Evolutionary conservation across 2,888 invertebrate species (phyloP).

Genomic region (Agonopterix subpropinquella): DNA sequence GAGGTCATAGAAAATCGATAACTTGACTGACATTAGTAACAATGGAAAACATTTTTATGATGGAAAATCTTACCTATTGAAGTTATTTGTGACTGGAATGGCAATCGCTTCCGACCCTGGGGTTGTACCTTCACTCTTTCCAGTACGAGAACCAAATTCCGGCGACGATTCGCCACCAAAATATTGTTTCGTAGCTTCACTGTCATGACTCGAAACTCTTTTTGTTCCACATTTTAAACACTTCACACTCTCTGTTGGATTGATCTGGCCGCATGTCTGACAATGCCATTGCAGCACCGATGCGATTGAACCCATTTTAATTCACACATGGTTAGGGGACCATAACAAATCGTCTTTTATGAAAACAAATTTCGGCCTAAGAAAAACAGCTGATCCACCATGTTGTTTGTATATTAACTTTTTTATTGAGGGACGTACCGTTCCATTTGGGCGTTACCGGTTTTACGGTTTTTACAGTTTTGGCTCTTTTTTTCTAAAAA

Average conservation of each 20-base stretch:
- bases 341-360: conserved; percentile 64
- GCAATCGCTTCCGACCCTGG: conserved; percentile 62
- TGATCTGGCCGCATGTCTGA: conserved; percentile 90
- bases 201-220: conserved; percentile 77
- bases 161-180: conserved; percentile 57
- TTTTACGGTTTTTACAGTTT: no score
- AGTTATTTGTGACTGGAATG: conserved; percentile 57
- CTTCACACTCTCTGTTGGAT: conserved; percentile 89
- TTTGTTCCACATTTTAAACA: conserved; percentile 89
- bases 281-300: conserved; percentile 96
- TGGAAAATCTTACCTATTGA: conserved; percentile 57
- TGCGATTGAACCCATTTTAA: conserved; percentile 93
- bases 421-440: conserved; percentile 21
- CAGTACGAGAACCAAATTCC: conserved; percentile 55
- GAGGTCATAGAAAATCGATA: conserved; percentile 67
- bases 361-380: conserved; percentile 54
- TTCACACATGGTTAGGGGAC: conserved; percentile 74
- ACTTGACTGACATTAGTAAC: conserved; percentile 37
- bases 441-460: neutral
- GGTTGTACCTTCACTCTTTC: conserved; percentile 63
- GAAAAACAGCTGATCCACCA: conserved; percentile 78
- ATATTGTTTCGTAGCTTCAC: conserved; percentile 54
- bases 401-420: conserved; percentile 75
- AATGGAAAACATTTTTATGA: conserved; percentile 38
- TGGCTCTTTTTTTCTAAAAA: no score